phyloP scores from a whole-genome alignment of 2,797 vertebrate species.

The Scolopax rusticola region DNA sequence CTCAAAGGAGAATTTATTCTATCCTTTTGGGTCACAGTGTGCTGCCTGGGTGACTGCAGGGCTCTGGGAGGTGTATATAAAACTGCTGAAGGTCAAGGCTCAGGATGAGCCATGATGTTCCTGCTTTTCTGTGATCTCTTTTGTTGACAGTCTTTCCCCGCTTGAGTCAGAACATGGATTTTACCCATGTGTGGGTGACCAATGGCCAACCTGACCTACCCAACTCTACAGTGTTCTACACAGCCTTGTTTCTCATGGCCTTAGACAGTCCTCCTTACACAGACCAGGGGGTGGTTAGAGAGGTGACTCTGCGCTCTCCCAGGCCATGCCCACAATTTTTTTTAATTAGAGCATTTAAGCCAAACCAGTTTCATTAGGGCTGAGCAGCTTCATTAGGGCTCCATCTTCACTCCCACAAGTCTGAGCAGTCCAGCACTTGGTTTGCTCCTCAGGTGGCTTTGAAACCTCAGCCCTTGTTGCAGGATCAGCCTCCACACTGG shows the following conservation, averaged over 20 bases:
- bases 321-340: too few relatives aligned
- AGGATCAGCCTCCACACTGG: not conserved
- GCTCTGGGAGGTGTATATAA: too few relatives aligned
- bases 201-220: not conserved
- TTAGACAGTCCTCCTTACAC: not conserved
- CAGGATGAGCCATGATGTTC: accelerated
- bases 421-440: not conserved
- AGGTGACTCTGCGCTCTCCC: too few relatives aligned
- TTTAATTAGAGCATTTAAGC: too few relatives aligned
- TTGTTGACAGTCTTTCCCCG: too few relatives aligned
- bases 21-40: not conserved
- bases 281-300: not conserved
- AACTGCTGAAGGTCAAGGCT: not conserved
- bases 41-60: not conserved
- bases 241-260: not conserved
- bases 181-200: not conserved
- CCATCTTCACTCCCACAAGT: not conserved
- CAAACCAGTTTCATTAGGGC: not conserved
- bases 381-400: not conserved
- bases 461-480: not conserved
- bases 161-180: not conserved
- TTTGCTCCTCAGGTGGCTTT: not conserved
- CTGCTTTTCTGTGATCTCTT: not conserved
- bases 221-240: not conserved
- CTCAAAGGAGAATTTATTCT: accelerated